Percentiles rank a stretch among this genome's conserved stretches.
phyloP scores from a whole-genome alignment of 2,888 invertebrate species.

The Standfussiana lucernea region DNA sequence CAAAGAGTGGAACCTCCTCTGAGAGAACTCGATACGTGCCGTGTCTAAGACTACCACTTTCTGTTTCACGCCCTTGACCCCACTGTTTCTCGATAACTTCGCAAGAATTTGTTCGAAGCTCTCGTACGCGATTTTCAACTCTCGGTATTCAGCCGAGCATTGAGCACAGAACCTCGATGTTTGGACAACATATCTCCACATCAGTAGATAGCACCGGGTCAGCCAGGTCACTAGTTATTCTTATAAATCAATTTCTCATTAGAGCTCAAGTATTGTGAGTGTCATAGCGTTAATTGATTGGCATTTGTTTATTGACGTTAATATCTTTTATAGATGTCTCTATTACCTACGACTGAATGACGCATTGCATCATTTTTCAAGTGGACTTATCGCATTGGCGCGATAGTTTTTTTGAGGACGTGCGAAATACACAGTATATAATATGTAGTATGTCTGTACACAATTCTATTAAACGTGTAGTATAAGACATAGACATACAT shows the following conservation, averaged over 20 bases:
- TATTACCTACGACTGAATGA: neutral
- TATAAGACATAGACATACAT: neutral
- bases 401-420: too few relatives aligned
- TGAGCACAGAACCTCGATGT: too few relatives aligned
- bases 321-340: slow-evolving; percentile 8
- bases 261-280: neutral
- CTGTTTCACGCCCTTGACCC: slow-evolving; percentile 5
- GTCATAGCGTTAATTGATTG: neutral
- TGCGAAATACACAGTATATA: neutral
- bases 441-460: neutral
- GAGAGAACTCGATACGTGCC: neutral
- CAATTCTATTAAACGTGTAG: neutral
- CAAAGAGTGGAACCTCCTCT: neutral
- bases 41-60: neutral
- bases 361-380: neutral
- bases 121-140: neutral
- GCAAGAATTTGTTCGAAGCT: neutral
- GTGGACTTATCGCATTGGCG: neutral
- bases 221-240: neutral
- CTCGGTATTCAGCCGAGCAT: neutral
- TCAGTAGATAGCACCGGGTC: neutral
- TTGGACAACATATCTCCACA: neutral
- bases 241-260: neutral
- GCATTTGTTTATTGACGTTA: slow-evolving; percentile 20
- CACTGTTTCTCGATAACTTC: neutral